Evolutionary conservation across 2,113 vertebrate species (phyloP).

Genomic region (Zonotrichia leucophrys): DNA sequence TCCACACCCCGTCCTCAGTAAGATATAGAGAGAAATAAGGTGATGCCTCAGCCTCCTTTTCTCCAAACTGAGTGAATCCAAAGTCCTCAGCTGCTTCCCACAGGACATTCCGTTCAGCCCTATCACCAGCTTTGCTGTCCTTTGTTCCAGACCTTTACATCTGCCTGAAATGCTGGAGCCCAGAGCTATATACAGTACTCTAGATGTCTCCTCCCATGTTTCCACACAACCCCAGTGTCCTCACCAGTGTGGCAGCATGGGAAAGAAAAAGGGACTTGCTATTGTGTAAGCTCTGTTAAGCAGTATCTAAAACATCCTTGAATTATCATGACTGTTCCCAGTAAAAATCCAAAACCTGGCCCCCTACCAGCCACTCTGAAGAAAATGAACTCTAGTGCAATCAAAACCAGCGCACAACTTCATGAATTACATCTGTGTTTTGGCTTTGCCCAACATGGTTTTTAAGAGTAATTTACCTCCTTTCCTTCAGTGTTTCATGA

Average conservation of each 20-base stretch:
- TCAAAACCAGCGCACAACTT: neutral
- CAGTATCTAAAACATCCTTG: neutral
- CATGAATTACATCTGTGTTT: neutral
- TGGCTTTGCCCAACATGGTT: accelerated
- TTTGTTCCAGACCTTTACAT: neutral
- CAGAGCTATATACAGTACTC: neutral
- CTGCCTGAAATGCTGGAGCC: neutral
- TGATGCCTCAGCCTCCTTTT: neutral
- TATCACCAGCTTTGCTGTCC: neutral
- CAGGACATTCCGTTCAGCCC: neutral
- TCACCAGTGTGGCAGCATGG: neutral
- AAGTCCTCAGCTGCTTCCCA: neutral
- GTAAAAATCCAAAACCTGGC: neutral
- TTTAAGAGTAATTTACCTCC: neutral
- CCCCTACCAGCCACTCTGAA: neutral
- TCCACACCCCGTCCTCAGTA: accelerated
- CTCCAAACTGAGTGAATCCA: neutral
- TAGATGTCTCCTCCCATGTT: accelerated
- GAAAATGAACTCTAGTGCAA: neutral
- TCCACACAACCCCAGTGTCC: neutral
- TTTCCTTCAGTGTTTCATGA: neutral
- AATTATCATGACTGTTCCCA: neutral
- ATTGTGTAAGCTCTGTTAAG: neutral
- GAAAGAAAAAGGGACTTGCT: neutral
- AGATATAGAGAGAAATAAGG: neutral